phyloP scores from a whole-genome alignment of 1,140 invertebrate species.

The Magallana gigas region DNA sequence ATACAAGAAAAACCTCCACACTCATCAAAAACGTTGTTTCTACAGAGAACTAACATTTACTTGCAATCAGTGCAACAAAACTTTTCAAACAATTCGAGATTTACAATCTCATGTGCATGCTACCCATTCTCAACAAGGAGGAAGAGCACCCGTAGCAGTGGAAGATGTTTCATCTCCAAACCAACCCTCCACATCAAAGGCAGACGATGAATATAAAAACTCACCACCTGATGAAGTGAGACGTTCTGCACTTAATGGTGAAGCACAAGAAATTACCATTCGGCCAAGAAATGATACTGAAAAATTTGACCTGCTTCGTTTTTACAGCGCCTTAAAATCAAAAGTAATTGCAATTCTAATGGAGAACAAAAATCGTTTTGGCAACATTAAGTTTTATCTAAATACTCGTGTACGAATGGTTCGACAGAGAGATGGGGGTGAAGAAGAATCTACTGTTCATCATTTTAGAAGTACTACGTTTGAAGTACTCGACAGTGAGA shows the following conservation, averaged over 20 bases:
- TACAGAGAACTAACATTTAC: background rate
- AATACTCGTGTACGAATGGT: slow-evolving; percentile 38
- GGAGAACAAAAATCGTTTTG: background rate
- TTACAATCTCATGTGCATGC: background rate
- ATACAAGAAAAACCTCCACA: background rate
- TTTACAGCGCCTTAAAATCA: slow-evolving; percentile 34
- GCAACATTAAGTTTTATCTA: slow-evolving; percentile 44
- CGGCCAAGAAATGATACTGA: slow-evolving; percentile 33
- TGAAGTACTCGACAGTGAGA: background rate
- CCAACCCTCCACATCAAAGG: background rate
- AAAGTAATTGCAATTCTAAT: slow-evolving; percentile 1
- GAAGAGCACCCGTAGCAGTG: background rate
- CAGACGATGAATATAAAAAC: background rate
- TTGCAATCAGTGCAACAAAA: background rate
- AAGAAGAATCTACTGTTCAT: background rate
- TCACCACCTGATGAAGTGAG: background rate
- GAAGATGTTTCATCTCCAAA: background rate
- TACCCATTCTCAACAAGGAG: background rate
- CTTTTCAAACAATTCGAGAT: background rate
- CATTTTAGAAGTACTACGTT: slow-evolving; percentile 47
- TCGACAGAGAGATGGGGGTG: slow-evolving; percentile 26
- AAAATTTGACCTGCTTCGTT: slow-evolving; percentile 47
- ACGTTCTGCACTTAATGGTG: slow-evolving; percentile 26
- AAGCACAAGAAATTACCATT: background rate
- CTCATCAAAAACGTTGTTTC: background rate